Base-by-base conservation (phyloP, 2,888 invertebrate species). In the Hyppa rectilinea region DNA sequence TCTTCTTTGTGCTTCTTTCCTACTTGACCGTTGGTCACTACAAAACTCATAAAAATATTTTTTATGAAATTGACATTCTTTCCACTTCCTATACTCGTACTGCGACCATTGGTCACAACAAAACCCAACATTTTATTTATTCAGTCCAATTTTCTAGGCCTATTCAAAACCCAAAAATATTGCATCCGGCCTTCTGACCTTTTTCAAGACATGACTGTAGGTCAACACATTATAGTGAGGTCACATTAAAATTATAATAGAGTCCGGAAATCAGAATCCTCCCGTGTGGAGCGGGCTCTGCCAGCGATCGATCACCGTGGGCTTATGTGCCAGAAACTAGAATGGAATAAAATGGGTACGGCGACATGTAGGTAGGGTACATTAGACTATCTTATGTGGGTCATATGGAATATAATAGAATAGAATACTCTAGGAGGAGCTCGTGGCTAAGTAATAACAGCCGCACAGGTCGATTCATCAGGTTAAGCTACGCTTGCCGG, bases 171-270 rank as follows among this genome's bases (percentile, higher is more conserved):
- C 45, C 53, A 59, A 74, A 82, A 81, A 83, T 83, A 83, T 81
- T 76, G 77, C 59, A 74, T 83, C 81, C 84, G 59, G 40, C 38
- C 26, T 29, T 55, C 14, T 47, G 34, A 79, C 84, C 82, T 83
- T 80, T 80, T 83, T 72, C 61, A 65, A 68, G 26, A 56, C 61
- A 71, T 67, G 68, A 81, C 80, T 71, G 72, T 63, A 75, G 75
- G 82, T 70, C 82, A 77, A 75, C 74, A 78, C 50, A 79, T 71
- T 71, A 80, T 66, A 52, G 63, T 78, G 63, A 34, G 78, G 73
- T 29, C 68, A 78, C 78, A 84, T 84, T 83, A 82, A 84, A 84
- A 82, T 84, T 80, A 82, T 84, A 84, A 84, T 84, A 70, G 80
- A 71, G 12, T 26, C 56, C 75, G 83, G 84, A 83, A 84, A 84